Percentiles rank a stretch among this genome's conserved stretches.
phyloP scores from a whole-genome alignment of 2,797 vertebrate genomes.

The Macropus fuliginosus region DNA sequence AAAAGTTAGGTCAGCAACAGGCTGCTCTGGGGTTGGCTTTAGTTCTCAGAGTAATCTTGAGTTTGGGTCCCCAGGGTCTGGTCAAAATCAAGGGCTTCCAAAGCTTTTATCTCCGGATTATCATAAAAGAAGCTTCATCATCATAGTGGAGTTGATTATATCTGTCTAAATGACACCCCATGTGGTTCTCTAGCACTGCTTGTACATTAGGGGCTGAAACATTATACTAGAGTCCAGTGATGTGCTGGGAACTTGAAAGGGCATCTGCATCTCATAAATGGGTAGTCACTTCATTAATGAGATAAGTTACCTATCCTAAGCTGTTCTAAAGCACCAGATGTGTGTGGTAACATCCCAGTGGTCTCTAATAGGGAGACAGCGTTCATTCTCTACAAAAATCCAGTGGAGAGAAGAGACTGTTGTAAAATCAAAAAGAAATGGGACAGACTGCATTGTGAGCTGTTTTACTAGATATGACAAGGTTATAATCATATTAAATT shows the following conservation, averaged over 20 bases:
- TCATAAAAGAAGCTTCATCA: not conserved
- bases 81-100: not conserved
- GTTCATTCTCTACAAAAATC: not conserved
- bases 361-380: not conserved
- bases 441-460: not conserved
- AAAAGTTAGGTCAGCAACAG: constrained; percentile 16
- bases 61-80: not conserved
- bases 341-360: not conserved
- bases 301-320: not conserved
- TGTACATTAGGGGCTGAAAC: not conserved
- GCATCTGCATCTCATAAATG: not conserved
- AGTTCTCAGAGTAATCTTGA: not conserved
- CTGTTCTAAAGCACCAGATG: not conserved
- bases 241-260: not conserved
- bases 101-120: constrained; percentile 3
- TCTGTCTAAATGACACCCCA: constrained; percentile 17
- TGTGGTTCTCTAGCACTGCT: not conserved
- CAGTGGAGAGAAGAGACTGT: not conserved
- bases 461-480: not conserved
- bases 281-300: constrained; percentile 14
- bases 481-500: not conserved
- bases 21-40: constrained; percentile 16
- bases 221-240: not conserved
- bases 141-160: not conserved
- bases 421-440: constrained; percentile 14